These are phyloP conservation scores for Pampusana beccarii DNA, from an alignment of 2,113 vertebrate species.

Conservation along the genomic window DNA sequence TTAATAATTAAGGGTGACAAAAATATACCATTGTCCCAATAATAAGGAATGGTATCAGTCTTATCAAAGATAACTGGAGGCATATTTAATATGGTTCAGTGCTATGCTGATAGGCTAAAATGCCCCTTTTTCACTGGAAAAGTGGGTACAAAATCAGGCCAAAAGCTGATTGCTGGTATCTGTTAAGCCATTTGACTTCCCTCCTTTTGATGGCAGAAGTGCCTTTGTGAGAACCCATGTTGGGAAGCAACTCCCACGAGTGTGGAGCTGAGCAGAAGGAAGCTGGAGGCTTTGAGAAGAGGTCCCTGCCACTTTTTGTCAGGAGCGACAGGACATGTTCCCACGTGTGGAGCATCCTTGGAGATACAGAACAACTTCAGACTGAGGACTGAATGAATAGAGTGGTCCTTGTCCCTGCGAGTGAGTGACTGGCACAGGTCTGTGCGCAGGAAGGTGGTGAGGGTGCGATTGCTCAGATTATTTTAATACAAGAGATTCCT, in stretches of 20 bases:
- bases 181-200: neutral
- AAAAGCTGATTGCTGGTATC: neutral
- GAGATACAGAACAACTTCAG: neutral
- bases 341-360: neutral
- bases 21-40: constrained; percentile 47
- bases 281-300: neutral
- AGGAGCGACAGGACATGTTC: neutral
- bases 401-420: neutral
- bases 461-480: neutral
- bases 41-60: neutral
- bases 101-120: neutral
- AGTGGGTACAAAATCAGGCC: neutral
- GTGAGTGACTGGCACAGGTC: neutral
- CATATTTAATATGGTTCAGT: neutral
- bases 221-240: neutral
- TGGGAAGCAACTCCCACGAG: neutral
- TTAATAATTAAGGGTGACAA: constrained; percentile 54
- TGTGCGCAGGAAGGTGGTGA: neutral
- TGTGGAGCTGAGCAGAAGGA: constrained; percentile 2
- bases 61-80: constrained; percentile 8
- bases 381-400: neutral
- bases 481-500: neutral
- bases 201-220: neutral
- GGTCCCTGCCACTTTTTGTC: neutral
- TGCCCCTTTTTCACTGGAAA: neutral